Evolutionary conservation across 1,140 invertebrate species (phyloP).

Genomic region (Calephelis nemesis): DNA sequence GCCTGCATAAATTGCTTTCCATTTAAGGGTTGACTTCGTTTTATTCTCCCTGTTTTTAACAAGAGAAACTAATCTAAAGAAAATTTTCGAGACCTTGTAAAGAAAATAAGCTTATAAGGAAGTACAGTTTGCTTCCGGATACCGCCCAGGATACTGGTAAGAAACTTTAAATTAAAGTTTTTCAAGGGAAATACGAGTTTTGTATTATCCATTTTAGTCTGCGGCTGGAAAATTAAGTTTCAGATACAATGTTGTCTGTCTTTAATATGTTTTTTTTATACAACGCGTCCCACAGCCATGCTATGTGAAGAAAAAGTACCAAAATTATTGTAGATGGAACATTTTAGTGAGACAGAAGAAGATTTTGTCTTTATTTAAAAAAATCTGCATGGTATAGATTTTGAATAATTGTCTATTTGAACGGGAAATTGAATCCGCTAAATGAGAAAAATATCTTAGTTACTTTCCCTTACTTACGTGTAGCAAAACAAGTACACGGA

Average conservation of each 20-base stretch:
- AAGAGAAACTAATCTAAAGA: slow-evolving; percentile 78
- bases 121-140: slow-evolving; percentile 71
- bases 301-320: too few relatives aligned
- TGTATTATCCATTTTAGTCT: slow-evolving; percentile 40
- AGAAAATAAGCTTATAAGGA: slow-evolving; percentile 78
- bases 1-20: slow-evolving; percentile 34
- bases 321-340: too few relatives aligned
- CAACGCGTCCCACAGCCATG: too few relatives aligned
- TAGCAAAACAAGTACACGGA: too few relatives aligned
- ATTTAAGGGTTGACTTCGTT: slow-evolving; percentile 65
- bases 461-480: too few relatives aligned
- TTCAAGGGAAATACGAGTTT: slow-evolving; percentile 57
- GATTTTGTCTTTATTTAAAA: too few relatives aligned
- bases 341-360: too few relatives aligned
- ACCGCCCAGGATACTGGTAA: slow-evolving; percentile 61
- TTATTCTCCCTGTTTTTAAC: slow-evolving; percentile 75
- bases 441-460: too few relatives aligned
- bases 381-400: too few relatives aligned
- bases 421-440: too few relatives aligned
- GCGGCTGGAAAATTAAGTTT: slow-evolving; percentile 41
- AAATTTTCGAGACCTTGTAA: slow-evolving; percentile 73
- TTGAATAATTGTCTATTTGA: too few relatives aligned
- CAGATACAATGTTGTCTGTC: slow-evolving; percentile 26
- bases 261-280: too few relatives aligned
- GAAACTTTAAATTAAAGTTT: slow-evolving; percentile 76